Evolutionary conservation across 2,113 vertebrate species (phyloP), one percentile per base, ranked within the genome.

Genomic region (Verasper variegatus): DNA sequence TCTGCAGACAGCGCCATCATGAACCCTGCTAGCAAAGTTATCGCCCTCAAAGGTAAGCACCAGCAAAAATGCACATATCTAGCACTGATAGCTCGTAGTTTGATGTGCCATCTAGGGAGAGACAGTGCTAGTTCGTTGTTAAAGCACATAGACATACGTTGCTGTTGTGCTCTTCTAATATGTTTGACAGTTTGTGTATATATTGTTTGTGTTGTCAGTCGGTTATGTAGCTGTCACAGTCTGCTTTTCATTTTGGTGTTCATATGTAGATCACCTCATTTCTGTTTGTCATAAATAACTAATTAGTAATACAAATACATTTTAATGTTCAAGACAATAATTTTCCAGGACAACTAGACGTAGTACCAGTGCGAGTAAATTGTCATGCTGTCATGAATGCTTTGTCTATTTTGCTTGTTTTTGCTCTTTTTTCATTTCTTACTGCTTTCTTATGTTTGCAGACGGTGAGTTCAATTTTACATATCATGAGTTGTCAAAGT

Each of bases 21-120:
- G 98, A 99, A 99, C 91, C 98, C 98, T 55, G 98, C 98, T 86
- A 99, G 98, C 94, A 99, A 99, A 95, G 98, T 99, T 79, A 99
- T 99, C 78, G 98, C 98, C 23, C 92, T 99, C 13, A 99, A 99
- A 99, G 98, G 98, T 99, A 98, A 69, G 93, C 68, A 68, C 5
- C 4, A 7, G 52, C 40, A 78, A 60, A 51, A 78, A 62, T 75
- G n/a, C 52, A 42, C 23, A 21, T 55, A 24, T 55, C 0, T 49
- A 52, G 56, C 3, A 11, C 37, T 62, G 20, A 79, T 67, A 82
- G 23, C 31, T 71, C 20, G 23, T 51, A 76, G 23, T 2, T 31
- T 23, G 6, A 31, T 63, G 37, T 66, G 56, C 26, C 27, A 66
- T 42, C 4, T 67, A 75, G 62, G 70, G 17, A 60, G 47, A 18